Evolutionary conservation across 2,888 invertebrate genomes (phyloP).

Genomic region (Pachymerium ferrugineum): DNA sequence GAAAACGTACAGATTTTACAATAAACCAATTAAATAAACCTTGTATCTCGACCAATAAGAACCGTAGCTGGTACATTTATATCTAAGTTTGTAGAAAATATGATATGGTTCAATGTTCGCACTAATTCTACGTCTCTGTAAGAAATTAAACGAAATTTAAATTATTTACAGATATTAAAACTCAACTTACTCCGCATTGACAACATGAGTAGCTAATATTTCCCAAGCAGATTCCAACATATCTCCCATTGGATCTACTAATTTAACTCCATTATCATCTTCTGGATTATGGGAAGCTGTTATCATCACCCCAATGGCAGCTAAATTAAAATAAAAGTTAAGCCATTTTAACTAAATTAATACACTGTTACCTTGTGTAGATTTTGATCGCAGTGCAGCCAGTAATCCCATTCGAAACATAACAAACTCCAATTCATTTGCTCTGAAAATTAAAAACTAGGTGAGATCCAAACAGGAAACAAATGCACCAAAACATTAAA

Average conservation of each 20-base stretch:
- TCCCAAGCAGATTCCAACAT: slow-evolving; percentile 96
- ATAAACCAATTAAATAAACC: slow-evolving; percentile 15
- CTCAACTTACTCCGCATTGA: slow-evolving; percentile 64
- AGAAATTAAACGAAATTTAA: background rate
- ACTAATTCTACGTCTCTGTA: slow-evolving; percentile 61
- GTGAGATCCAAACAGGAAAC: background rate
- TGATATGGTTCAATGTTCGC: slow-evolving; percentile 62
- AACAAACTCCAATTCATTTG: slow-evolving; percentile 77
- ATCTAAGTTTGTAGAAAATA: slow-evolving; percentile 66
- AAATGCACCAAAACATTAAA: background rate
- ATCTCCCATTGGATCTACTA: slow-evolving; percentile 92
- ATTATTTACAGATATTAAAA: background rate
- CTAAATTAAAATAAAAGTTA: slow-evolving; percentile 40
- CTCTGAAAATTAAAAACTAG: slow-evolving; percentile 57
- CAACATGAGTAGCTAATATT: slow-evolving; percentile 74
- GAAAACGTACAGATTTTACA: background rate
- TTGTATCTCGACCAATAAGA: slow-evolving; percentile 58
- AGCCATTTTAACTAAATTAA: background rate
- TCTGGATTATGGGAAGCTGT: slow-evolving; percentile 98
- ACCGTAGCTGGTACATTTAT: slow-evolving; percentile 66
- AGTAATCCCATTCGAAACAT: slow-evolving; percentile 91
- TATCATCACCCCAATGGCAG: slow-evolving; percentile 90
- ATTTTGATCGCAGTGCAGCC: slow-evolving; percentile 79
- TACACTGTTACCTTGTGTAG: slow-evolving; percentile 60
- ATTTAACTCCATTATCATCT: slow-evolving; percentile 92